Evolutionary conservation across 2,797 vertebrate genomes (phyloP), one percentile per base, ranked within the genome.

Genomic region (Miichthys miiuy): DNA sequence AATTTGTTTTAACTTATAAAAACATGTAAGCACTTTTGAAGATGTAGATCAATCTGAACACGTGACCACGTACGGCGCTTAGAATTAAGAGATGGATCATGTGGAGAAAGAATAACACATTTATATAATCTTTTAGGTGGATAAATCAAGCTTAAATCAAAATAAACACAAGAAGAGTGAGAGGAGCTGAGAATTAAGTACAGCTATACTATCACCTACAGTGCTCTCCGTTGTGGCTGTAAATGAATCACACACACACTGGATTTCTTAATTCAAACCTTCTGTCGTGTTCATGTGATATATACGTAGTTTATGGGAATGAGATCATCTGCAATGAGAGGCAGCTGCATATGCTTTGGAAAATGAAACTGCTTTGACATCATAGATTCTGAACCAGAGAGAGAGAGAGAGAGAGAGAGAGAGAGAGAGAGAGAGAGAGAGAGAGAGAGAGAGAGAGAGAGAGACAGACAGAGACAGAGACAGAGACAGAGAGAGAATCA

Each of bases 211-310:
- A 52, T 69, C 25, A 34, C 55, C 47, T 72, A 34, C 38, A 80
- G 34, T 6, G 12, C 51, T 56, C 61, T 81, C 21, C 77, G 63
- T 79, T 86, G 83, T 88, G 80, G 86, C 77, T 86, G 77, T 60
- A 87, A 82, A 81, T 76, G 42, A 86, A 90, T 77, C 68, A 51
- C 68, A 38, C 34, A 38, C 34, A 75, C 61, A 56, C 60, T 48
- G 65, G 27, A 48, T 50, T 57, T 56, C 77, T 85, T 92, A 89
- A 93, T 92, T 91, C 72, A 89, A 89, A 92, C 84, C 90, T 69
- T 48, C 55, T 92, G 92, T 75, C 57, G 52, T 68, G 69, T 81
- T 87, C 80, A 69, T 85, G 80, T 74, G 67, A 58, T 72, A 42
- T 72, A 42, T 46, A 38, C 8, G 34, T 38, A 72, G 74, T 68